Conservation (phyloP, 1,140 invertebrate species). For the Rhagoletis pomonella region DNA sequence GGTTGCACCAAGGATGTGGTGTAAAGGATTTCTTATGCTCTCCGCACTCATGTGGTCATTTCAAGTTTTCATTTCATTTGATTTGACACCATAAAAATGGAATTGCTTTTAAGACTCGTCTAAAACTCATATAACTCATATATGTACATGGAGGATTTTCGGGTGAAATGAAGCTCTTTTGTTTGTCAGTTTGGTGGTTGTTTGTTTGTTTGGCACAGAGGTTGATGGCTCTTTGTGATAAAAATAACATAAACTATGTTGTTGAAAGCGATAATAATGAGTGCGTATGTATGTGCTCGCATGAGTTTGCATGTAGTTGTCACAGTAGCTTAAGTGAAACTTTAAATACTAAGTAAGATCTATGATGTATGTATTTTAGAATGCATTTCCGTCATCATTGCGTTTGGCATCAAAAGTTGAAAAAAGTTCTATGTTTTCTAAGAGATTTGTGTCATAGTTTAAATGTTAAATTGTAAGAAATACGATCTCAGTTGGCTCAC, state of each 20-base stretch:
- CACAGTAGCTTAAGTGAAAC: no score
- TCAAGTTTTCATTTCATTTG: conserved; percentile 40
- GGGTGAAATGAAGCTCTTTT: conserved; percentile 9
- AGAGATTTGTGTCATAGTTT: no score
- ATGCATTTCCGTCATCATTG: no score
- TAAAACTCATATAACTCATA: conserved; percentile 12
- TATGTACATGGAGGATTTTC: conserved; percentile 23
- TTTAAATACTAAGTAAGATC: no score
- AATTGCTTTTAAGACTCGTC: conserved; percentile 44
- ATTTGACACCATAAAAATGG: conserved; percentile 48
- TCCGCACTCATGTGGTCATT: conserved; percentile 2
- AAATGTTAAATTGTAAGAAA: no score
- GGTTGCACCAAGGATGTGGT: background rate
- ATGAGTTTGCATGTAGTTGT: no score
- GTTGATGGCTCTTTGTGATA: conserved; percentile 14
- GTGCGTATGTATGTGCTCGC: background rate
- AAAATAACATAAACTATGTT: conserved; percentile 1
- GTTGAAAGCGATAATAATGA: background rate
- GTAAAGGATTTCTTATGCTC: background rate
- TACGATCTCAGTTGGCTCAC: no score
- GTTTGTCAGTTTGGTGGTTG: background rate
- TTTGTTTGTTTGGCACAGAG: background rate
- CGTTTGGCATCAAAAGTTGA: no score
- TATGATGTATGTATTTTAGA: no score
- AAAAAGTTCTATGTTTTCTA: no score